Evolutionary conservation across 2,797 vertebrate species (phyloP), one percentile per base, ranked within the genome.

Genomic region (Xerus rutilus): DNA sequence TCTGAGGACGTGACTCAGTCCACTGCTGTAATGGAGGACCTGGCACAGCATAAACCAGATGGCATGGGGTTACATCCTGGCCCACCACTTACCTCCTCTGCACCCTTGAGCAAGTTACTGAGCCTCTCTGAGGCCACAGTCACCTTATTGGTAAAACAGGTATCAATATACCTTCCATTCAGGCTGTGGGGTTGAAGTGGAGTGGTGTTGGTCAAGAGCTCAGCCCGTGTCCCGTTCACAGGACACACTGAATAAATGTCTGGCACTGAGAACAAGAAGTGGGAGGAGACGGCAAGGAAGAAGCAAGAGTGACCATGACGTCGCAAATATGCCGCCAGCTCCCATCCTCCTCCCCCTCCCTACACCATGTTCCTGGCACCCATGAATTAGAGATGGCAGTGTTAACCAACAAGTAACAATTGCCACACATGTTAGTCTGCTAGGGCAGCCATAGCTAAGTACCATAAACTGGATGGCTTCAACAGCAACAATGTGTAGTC

Each of bases 291-390:
- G 20, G 15, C 30, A 28, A 43, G 57, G 39, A 45, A 14, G 54
- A 73, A 82, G 62, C 35, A 4, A 64, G 84, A 64, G 3, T 1
- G 3, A 9, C 43, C 6, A 1, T 1, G 59, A 78, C 0, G 1
- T 59, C 20, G 54, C 15, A 25, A 35, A 15, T 5, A 20, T 5
- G 5, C 45, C n/a, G 4, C 76, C 15, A 12, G 25, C 59, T 15
- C 49, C 83, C 21, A 9, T 18, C 30, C 57, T 79, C 69, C 67
- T 64, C 43, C 23, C 7, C 28, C 11, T 30, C 74, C 30, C 43
- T 2, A 21, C 21, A 14, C 43, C 7, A 13, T 0, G 0, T 5
- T 79, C 23, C 8, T 9, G 45, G 47, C 11, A 25, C 8, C 49
- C 64, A 30, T 28, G 15, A 47, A 20, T 18, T 6, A n/a, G 15